These are phyloP conservation scores for Drosophila ambigua DNA, from an alignment of 1,140 invertebrate genomes.

Conservation along the genomic window DNA sequence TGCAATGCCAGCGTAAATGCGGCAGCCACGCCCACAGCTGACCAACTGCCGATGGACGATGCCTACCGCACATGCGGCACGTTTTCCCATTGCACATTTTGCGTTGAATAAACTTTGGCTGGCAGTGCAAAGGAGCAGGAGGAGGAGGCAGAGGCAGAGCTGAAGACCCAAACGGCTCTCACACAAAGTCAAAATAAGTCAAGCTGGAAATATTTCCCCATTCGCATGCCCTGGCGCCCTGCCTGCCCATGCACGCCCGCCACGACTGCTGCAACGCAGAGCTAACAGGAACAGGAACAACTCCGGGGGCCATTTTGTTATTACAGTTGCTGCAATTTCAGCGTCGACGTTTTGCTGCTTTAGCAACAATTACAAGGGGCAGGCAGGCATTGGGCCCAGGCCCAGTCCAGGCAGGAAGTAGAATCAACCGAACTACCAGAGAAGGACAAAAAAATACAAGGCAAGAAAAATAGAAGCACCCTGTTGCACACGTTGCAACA, in stretches of 20 bases:
- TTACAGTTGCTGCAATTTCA: constrained; percentile 79
- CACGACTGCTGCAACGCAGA: neutral
- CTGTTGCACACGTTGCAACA: constrained; percentile 45
- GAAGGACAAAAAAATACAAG: constrained; percentile 31
- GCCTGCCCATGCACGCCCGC: neutral
- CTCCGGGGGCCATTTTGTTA: constrained; percentile 76
- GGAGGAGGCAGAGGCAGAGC: too few species aligned
- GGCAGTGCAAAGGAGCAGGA: constrained; percentile 19
- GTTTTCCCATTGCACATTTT: constrained; percentile 72
- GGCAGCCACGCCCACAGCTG: constrained; percentile 28
- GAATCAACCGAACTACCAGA: neutral
- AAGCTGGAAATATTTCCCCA: constrained; percentile 65
- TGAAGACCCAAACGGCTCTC: neutral
- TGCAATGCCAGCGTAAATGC: constrained; percentile 51
- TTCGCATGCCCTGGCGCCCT: constrained; percentile 21
- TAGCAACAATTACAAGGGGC: constrained; percentile 69
- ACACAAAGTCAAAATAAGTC: constrained; percentile 74
- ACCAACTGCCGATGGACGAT: neutral
- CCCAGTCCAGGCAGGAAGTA: constrained; percentile 2
- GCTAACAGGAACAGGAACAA: constrained; percentile 55
- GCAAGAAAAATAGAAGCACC: constrained; percentile 53
- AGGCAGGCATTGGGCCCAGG: constrained; percentile 8
- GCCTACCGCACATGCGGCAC: constrained; percentile 33
- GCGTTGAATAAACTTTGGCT: constrained; percentile 75
- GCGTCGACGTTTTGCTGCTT: constrained; percentile 62